Evolutionary conservation across 2,113 vertebrate species (phyloP).

Genomic region (Galemys pyrenaicus): DNA sequence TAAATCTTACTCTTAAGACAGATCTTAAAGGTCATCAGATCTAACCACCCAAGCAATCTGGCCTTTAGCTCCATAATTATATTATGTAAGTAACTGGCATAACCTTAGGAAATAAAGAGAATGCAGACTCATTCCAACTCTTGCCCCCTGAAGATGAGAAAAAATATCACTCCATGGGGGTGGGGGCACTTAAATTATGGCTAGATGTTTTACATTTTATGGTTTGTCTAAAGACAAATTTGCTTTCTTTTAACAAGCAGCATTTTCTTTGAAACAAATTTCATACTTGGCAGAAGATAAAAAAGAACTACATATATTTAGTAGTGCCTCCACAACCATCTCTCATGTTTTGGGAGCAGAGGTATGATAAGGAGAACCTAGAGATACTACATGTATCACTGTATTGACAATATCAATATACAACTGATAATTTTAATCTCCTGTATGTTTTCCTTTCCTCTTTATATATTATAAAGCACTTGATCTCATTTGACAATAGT

Average conservation of each 20-base stretch:
- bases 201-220: neutral
- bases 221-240: neutral
- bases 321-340: neutral
- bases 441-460: neutral
- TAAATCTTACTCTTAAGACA: neutral
- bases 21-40: slow-evolving; percentile 35
- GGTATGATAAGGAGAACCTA: neutral
- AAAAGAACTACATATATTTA: neutral
- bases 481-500: neutral
- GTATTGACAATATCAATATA: neutral
- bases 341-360: neutral
- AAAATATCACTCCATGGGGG: neutral
- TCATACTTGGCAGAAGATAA: neutral
- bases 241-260: slow-evolving; percentile 36
- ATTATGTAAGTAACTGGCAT: neutral
- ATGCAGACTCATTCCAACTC: neutral
- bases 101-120: neutral
- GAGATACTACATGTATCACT: neutral
- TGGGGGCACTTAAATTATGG: neutral
- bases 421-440: neutral
- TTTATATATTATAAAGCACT: neutral
- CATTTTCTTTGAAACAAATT: slow-evolving; percentile 28
- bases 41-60: neutral
- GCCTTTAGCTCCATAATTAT: neutral
- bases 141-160: neutral